Conservation (phyloP, 1,140 invertebrate species). For the Ceratitis capitata region DNA sequence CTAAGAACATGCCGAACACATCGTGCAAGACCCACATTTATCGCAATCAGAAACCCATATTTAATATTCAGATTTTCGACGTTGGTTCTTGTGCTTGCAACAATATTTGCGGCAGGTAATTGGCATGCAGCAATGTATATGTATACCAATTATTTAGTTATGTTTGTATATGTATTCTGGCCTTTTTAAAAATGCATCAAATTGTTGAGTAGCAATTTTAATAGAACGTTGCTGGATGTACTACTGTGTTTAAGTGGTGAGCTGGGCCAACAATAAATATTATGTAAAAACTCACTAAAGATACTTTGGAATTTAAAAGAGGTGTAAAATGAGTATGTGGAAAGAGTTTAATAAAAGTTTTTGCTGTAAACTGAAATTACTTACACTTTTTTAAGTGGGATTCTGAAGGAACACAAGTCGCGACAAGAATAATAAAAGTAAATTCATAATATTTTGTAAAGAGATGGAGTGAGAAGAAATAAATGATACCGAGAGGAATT, state of each 20-base stretch:
- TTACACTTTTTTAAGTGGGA: too few relatives aligned
- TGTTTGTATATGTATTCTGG: neutral
- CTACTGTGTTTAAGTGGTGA: too few relatives aligned
- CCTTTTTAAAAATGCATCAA: slow-evolving; percentile 18
- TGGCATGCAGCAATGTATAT: too few relatives aligned
- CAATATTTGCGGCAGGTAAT: neutral
- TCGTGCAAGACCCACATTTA: slow-evolving; percentile 40
- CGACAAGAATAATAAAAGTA: too few relatives aligned
- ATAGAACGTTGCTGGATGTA: too few relatives aligned
- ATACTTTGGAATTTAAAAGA: neutral
- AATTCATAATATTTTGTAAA: too few relatives aligned
- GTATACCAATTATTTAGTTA: too few relatives aligned
- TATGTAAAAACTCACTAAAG: neutral
- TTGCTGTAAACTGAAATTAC: neutral
- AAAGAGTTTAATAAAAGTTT: neutral
- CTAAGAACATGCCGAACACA: slow-evolving; percentile 17
- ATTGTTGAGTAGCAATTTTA: neutral
- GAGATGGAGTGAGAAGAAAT: too few relatives aligned
- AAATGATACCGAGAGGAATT: too few relatives aligned
- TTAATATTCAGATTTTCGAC: slow-evolving; percentile 39
- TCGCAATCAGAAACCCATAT: slow-evolving; percentile 38
- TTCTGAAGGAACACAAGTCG: too few relatives aligned
- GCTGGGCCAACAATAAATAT: too few relatives aligned
- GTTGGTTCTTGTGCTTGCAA: neutral
- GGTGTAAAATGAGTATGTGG: neutral